phyloP scores from a whole-genome alignment of 2,888 invertebrate species.

The Zygaena filipendulae region DNA sequence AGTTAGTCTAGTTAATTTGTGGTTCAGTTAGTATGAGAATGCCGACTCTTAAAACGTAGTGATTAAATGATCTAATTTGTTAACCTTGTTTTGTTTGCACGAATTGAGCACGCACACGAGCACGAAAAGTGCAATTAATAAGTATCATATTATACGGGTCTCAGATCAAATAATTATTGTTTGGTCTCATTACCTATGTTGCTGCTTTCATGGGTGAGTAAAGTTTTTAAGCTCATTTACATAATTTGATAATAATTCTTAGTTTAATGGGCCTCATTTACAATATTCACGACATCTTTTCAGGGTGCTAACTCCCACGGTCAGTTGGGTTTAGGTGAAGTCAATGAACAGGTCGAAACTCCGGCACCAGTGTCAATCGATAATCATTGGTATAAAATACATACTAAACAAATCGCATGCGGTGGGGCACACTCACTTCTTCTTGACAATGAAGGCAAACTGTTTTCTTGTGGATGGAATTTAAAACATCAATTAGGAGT shows the following conservation, averaged over 20 bases:
- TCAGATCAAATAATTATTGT: too few species aligned
- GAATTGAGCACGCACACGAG: too few species aligned
- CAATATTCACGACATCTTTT: slow-evolving; percentile 24
- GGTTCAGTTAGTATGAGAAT: too few species aligned
- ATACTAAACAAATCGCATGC: slow-evolving; percentile 72
- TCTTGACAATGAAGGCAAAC: slow-evolving; percentile 72
- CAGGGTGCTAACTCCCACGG: slow-evolving; percentile 89
- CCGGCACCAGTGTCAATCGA: slow-evolving; percentile 54
- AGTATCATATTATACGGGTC: too few species aligned
- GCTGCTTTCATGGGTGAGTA: slow-evolving; percentile 45
- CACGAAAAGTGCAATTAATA: too few species aligned
- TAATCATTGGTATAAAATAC: slow-evolving; percentile 57
- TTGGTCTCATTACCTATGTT: too few species aligned
- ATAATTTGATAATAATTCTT: too few species aligned
- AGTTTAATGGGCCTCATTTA: neutral
- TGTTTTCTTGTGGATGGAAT: slow-evolving; percentile 85
- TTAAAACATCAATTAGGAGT: slow-evolving; percentile 77
- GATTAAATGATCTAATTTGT: too few species aligned
- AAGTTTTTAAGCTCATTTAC: neutral
- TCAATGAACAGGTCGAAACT: slow-evolving; percentile 73
- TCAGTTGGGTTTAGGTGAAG: slow-evolving; percentile 76
- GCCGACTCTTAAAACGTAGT: too few species aligned
- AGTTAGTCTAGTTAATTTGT: too few species aligned
- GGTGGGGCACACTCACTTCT: slow-evolving; percentile 84
- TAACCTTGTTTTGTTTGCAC: too few species aligned